Percentiles rank a stretch among this genome's conserved stretches.
These are phyloP conservation scores for Mystacides longicornis DNA, from an alignment of 2,888 invertebrate genomes.

Conservation along the genomic window DNA sequence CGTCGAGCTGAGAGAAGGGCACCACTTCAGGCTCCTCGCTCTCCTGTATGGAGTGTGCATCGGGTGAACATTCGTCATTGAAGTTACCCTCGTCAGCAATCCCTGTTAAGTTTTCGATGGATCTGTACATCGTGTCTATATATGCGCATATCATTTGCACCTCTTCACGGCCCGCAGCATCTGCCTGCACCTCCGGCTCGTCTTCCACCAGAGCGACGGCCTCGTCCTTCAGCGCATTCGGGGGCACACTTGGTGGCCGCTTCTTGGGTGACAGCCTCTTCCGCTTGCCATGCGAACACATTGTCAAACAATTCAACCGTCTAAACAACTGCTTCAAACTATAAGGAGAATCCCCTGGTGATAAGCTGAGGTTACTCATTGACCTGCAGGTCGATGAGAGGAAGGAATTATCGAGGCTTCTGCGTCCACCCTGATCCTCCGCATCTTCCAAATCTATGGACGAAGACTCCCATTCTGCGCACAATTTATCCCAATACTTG, in stretches of 20 bases:
- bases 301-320: not conserved
- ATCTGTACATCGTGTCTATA: not conserved
- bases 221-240: no score
- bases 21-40: not conserved
- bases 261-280: not conserved
- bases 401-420: not conserved
- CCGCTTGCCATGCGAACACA: not conserved
- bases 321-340: not conserved
- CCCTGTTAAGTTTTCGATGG: not conserved
- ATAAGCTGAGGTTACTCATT: not conserved
- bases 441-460: constrained; percentile 20
- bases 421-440: not conserved
- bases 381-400: not conserved
- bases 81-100: not conserved
- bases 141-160: not conserved
- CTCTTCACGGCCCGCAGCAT: not conserved
- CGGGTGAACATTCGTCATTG: not conserved
- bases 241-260: no score
- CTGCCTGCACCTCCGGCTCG: no score
- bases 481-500: constrained; percentile 43
- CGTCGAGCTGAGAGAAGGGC: not conserved
- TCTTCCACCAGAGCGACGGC: no score
- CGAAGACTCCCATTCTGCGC: constrained; percentile 38
- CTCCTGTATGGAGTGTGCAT: not conserved
- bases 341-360: not conserved